Percentiles rank a stretch among this genome's conserved stretches.
Evolutionary conservation across 2,888 invertebrate species (phyloP).

Genomic region (Antitype chi): DNA sequence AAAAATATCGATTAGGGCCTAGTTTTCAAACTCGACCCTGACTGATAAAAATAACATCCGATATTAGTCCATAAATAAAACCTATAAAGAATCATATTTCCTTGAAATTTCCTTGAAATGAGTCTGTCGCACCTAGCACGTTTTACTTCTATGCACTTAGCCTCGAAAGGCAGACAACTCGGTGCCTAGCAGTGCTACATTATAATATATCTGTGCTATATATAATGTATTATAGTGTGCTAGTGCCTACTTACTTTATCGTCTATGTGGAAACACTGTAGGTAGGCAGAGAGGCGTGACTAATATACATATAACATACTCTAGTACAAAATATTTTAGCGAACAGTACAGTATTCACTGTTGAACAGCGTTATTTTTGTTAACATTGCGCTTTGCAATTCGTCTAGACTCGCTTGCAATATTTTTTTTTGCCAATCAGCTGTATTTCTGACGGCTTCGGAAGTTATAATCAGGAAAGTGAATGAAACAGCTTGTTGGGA

Average conservation of each 20-base stretch:
- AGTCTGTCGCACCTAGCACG: constrained; percentile 31
- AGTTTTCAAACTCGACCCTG: neutral
- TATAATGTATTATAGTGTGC: neutral
- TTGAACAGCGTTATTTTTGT: constrained; percentile 22
- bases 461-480: neutral
- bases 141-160: neutral
- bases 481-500: constrained; percentile 2
- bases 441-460: constrained; percentile 1
- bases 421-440: neutral
- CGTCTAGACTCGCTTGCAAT: constrained; percentile 23
- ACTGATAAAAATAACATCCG: neutral
- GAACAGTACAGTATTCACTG: constrained; percentile 8
- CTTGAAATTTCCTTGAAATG: constrained; percentile 14
- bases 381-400: constrained; percentile 25
- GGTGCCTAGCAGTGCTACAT: constrained; percentile 21
- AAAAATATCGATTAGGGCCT: neutral
- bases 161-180: constrained; percentile 25
- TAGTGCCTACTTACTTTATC: neutral
- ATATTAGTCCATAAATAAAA: neutral
- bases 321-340: constrained; percentile 20
- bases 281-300: constrained; percentile 23
- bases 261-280: neutral
- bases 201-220: neutral
- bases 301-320: constrained; percentile 18
- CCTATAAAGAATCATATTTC: constrained; percentile 7